Conservation (phyloP, 2,888 invertebrate species). For the Drosophila emarginata region DNA sequence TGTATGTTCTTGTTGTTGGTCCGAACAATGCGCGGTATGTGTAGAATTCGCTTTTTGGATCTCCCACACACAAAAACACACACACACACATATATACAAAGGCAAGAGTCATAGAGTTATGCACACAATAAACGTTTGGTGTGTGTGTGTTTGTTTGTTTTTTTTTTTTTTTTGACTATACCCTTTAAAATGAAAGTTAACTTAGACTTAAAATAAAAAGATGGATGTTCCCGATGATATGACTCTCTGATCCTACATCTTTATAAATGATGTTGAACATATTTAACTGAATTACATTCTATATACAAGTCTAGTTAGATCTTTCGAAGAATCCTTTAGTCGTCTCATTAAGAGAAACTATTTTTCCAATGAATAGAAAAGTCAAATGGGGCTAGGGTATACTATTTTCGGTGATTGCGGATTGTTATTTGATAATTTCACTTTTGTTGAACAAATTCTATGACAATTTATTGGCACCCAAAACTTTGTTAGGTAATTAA, state of each 20-base stretch:
- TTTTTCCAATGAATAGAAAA: too few species aligned
- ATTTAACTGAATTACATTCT: too few species aligned
- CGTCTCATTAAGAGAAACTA: too few species aligned
- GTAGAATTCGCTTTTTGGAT: slow-evolving; percentile 61
- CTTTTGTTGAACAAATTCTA: neutral
- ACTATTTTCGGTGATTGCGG: too few species aligned
- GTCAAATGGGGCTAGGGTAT: too few species aligned
- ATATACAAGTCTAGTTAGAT: too few species aligned
- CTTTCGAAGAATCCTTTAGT: too few species aligned
- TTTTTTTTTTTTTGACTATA: slow-evolving; percentile 17
- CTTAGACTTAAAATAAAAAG: neutral
- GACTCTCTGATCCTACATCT: too few species aligned
- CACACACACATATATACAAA: slow-evolving; percentile 23
- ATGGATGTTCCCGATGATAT: too few species aligned
- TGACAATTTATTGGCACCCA: neutral
- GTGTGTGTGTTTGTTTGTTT: slow-evolving; percentile 16
- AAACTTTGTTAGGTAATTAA: neutral
- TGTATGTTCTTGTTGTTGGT: neutral
- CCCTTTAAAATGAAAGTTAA: neutral
- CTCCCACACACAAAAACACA: slow-evolving; percentile 43
- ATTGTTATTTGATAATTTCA: too few species aligned
- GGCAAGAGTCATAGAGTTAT: slow-evolving; percentile 18
- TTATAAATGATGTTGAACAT: too few species aligned
- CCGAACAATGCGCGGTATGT: slow-evolving; percentile 73
- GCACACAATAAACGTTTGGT: slow-evolving; percentile 7